A percentile compares a stretch with the other conserved stretches of the same genome.
Conservation (phyloP, 2,888 invertebrate genomes). For the Acleris cristana region DNA sequence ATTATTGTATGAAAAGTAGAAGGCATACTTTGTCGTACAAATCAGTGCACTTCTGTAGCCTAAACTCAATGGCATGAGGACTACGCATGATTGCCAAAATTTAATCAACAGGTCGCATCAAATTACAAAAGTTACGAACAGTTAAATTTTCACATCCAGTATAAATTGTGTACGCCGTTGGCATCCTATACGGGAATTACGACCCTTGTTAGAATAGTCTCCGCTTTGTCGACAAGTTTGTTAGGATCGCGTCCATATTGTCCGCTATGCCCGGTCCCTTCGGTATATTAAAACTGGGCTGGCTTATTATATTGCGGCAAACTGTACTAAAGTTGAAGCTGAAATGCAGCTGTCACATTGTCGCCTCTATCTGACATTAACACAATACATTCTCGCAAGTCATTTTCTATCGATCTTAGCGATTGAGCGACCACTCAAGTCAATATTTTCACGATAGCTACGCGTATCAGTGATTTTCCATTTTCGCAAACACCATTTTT, state of each 20-base stretch:
- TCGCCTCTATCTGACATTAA: no score
- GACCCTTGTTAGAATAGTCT: conserved; percentile 30
- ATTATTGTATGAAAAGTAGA: no score
- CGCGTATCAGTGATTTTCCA: no score
- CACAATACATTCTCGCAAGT: no score
- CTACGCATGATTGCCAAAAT: conserved; percentile 2
- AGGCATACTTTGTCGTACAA: no score
- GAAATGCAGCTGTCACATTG: no score
- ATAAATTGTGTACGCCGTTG: conserved; percentile 9
- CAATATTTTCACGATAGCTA: no score
- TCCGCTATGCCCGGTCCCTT: background rate
- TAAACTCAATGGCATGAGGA: no score
- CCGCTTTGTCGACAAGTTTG: conserved; percentile 26
- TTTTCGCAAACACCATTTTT: no score
- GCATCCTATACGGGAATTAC: conserved; percentile 13
- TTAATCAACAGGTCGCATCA: conserved; percentile 22
- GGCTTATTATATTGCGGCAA: background rate
- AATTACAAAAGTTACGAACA: conserved; percentile 21
- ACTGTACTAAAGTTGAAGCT: background rate
- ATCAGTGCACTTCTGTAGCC: no score
- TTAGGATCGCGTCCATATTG: conserved; percentile 21
- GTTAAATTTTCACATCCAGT: conserved; percentile 15
- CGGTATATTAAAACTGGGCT: conserved; percentile 16
- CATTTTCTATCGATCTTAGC: no score
- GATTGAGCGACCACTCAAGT: no score